Base-by-base conservation (phyloP, 2,888 invertebrate species). In the Xanthostigma xanthostigma region DNA sequence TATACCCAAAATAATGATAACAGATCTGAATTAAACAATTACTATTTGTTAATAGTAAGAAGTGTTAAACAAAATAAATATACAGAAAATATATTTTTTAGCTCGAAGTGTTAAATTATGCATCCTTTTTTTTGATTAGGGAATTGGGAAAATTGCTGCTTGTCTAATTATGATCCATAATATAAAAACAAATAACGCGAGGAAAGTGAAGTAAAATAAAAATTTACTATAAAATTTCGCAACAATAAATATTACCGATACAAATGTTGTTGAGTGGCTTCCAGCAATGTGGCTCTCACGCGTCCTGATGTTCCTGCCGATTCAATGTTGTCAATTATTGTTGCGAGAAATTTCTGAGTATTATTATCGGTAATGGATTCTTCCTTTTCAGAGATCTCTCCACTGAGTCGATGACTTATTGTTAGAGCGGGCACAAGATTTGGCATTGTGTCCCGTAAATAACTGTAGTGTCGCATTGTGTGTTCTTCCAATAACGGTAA, bases 401-500 rank as follows among this genome's bases (percentile, higher is more conserved):
- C 58, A 41, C 41, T 62, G 62, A 49, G 53, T 46, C 27, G 61
- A 48, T 71, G 62, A 1, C 67, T 64, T 47, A 76, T 71, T 58
- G 71, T 73, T 41, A 84, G 64, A 50, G 72, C 68, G 0, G 95
- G 95, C 36, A 96, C 92, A 27, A 95, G 73, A 58, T 86, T 79
- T 2, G 94, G 92, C 81, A 94, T 85, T 10, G 92, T 91, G 64
- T 94, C 93, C 5, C 92, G 73, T 40, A 96, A 71, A 64, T 95
- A 96, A 1, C 84, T 82, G 70, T 96, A 97, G 68, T 98, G 97
- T 48, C 91, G 82, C 47, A 87, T 72, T 0, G 92, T 92, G 63
- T 94, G 91, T 53, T 92, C 87, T 49, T 95, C 94, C 62, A 98
- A 84, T 46, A 97, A 72, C 8, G 93, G 86, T 53, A 89, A 72